Percentiles rank a stretch among this genome's conserved stretches.
Evolutionary conservation across 2,888 invertebrate species (phyloP).

Genomic region (Heteromyza rotundicornis): DNA sequence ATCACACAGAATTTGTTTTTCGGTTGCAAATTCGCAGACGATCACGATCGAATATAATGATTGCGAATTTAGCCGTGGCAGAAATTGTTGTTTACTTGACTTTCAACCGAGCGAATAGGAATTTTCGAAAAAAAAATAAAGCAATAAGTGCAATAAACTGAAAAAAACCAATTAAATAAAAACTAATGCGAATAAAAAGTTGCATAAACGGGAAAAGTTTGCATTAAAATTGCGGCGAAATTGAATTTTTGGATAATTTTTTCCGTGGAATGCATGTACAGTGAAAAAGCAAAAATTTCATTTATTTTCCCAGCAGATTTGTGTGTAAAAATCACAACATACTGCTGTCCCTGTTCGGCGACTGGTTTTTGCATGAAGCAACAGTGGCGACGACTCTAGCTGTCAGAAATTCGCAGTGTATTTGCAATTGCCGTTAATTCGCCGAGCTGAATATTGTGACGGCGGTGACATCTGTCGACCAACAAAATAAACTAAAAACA

Average conservation of each 20-base stretch:
- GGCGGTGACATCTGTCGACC: conserved; percentile 22
- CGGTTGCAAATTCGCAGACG: conserved; percentile 7
- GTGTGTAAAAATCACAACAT: conserved; percentile 9
- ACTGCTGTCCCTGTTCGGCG: conserved; percentile 19
- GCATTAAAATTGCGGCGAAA: conserved; percentile 6
- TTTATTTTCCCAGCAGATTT: conserved; percentile 14
- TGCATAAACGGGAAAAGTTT: neutral
- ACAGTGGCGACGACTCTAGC: conserved; percentile 25
- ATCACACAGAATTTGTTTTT: neutral
- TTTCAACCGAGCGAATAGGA: too few relatives aligned
- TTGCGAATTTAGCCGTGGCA: conserved; percentile 10
- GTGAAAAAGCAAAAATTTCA: conserved; percentile 25
- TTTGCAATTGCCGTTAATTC: conserved; percentile 22
- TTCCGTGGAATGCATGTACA: conserved; percentile 24
- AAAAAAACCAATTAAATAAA: neutral
- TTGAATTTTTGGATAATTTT: conserved; percentile 13
- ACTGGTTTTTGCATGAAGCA: conserved; percentile 7
- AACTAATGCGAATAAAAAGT: neutral
- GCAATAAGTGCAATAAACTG: neutral
- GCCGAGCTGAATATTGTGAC: conserved; percentile 6
- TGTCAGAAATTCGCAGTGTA: conserved; percentile 24
- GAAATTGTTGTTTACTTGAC: conserved; percentile 5
- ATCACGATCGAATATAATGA: conserved; percentile 9
- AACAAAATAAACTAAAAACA: conserved; percentile 20
- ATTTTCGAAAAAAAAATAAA: too few relatives aligned